Evolutionary conservation across 2,888 invertebrate genomes (phyloP).

Genomic region (Brenthis ino): DNA sequence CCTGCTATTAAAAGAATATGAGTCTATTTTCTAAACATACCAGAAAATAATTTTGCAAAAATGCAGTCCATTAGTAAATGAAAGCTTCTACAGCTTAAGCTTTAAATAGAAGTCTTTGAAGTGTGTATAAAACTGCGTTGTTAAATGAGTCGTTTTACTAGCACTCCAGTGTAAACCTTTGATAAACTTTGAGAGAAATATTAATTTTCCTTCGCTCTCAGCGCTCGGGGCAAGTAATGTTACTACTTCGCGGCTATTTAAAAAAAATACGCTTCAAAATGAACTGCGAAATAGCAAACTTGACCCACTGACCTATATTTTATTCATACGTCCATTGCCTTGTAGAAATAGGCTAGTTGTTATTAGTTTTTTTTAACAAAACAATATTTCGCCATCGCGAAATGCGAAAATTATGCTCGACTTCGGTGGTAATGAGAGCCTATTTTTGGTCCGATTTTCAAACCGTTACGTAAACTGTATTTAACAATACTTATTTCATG

Average conservation of each 20-base stretch:
- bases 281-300: constrained; percentile 27
- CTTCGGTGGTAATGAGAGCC: constrained; percentile 7
- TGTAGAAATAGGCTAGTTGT: constrained; percentile 11
- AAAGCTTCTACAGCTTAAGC: too few species aligned
- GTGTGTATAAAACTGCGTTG: too few species aligned
- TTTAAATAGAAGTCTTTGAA: too few species aligned
- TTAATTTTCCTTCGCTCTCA: not conserved
- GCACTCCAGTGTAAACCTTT: too few species aligned
- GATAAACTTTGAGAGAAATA: not conserved
- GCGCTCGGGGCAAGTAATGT: constrained; percentile 11
- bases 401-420: constrained; percentile 10
- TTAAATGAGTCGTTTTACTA: too few species aligned
- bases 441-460: not conserved
- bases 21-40: not conserved
- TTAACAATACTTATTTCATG: too few species aligned
- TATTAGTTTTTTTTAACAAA: constrained; percentile 15
- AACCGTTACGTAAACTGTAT: not conserved
- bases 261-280: constrained; percentile 24
- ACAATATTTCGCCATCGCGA: not conserved
- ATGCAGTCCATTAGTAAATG: too few species aligned
- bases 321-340: constrained; percentile 19
- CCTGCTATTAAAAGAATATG: too few species aligned
- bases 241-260: constrained; percentile 19
- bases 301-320: constrained; percentile 36
- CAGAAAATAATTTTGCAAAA: not conserved